phyloP scores from a whole-genome alignment of 2,113 vertebrate genomes.

The Rhinolophus ferrumequinum region DNA sequence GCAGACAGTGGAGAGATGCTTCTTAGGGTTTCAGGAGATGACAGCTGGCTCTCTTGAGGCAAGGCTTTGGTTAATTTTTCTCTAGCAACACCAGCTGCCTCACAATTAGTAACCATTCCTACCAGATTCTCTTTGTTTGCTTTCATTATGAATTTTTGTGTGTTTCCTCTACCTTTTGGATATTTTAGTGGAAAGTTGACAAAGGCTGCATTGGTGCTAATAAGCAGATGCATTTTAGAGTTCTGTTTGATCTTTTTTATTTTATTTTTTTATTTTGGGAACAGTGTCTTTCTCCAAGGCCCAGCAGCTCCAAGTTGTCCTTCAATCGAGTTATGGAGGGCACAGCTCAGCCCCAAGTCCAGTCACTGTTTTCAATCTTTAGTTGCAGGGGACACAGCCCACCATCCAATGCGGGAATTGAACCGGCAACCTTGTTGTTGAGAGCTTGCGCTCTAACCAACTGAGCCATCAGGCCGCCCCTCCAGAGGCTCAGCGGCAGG shows the following conservation, averaged over 20 bases:
- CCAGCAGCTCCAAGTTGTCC: too few species aligned
- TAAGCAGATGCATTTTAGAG: not conserved
- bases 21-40: not conserved
- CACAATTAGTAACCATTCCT: not conserved
- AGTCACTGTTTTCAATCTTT: too few species aligned
- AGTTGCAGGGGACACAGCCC: too few species aligned
- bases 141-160: not conserved
- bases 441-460: too few species aligned
- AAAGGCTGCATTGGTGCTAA: not conserved
- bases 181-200: constrained; percentile 2
- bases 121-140: not conserved
- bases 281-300: too few species aligned
- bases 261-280: too few species aligned
- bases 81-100: not conserved
- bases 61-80: not conserved
- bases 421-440: too few species aligned
- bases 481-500: too few species aligned
- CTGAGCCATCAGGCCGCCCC: too few species aligned
- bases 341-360: too few species aligned
- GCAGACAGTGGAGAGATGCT: not conserved
- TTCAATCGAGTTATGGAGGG: too few species aligned
- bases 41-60: not conserved
- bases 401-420: too few species aligned
- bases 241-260: not conserved
- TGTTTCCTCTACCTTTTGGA: not conserved